phyloP scores from a whole-genome alignment of 2,888 invertebrate species.

The Oscheius sp. region DNA sequence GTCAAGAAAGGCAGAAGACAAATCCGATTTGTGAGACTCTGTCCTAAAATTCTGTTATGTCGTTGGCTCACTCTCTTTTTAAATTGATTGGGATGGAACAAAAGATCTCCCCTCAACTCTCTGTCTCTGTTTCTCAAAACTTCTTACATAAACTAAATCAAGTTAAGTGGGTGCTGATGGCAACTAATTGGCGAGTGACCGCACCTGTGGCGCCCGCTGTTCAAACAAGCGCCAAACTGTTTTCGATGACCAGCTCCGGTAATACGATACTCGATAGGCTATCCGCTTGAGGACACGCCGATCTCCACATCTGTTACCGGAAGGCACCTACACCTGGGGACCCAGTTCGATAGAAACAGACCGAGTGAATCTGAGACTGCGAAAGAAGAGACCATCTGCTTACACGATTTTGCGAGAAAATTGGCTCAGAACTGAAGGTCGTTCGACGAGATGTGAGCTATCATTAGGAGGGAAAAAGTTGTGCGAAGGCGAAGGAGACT shows the following conservation, averaged over 20 bases:
- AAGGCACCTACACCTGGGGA: slow-evolving; percentile 17
- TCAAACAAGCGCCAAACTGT: slow-evolving; percentile 37
- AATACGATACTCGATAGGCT: slow-evolving; percentile 32
- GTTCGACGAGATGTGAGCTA: slow-evolving; percentile 7
- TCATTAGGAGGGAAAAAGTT: slow-evolving; percentile 4
- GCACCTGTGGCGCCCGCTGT: slow-evolving; percentile 37
- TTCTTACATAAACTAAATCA: background rate
- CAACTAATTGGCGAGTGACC: slow-evolving; percentile 35
- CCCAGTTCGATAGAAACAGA: background rate
- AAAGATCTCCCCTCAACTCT: too few species aligned
- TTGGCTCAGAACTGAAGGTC: slow-evolving; percentile 23
- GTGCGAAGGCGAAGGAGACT: background rate
- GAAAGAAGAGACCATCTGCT: too few species aligned
- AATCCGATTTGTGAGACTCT: slow-evolving; percentile 12
- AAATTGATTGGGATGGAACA: too few species aligned
- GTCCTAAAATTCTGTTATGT: slow-evolving; percentile 18
- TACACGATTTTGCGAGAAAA: background rate
- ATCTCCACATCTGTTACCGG: slow-evolving; percentile 32
- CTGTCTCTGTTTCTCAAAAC: background rate
- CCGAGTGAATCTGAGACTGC: background rate
- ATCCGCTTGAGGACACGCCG: slow-evolving; percentile 38
- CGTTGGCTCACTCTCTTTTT: slow-evolving; percentile 5
- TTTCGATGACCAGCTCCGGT: slow-evolving; percentile 33
- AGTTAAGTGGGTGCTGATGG: slow-evolving; percentile 31
- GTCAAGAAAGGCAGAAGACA: slow-evolving; percentile 20